Conservation (phyloP, 2,113 vertebrate genomes). For the Anolis sagrei region DNA sequence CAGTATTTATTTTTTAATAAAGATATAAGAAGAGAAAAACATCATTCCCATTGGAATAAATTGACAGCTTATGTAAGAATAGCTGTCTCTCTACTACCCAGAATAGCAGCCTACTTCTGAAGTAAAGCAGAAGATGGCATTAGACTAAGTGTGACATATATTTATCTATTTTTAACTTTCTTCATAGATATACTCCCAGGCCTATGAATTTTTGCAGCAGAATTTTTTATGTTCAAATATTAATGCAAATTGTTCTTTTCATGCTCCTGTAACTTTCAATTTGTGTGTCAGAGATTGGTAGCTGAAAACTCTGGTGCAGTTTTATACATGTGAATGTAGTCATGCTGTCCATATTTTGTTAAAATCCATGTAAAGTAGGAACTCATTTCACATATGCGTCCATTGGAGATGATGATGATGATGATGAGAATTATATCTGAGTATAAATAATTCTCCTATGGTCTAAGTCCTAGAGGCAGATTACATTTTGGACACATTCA, state of each 20-base stretch:
- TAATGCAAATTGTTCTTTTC: slow-evolving; percentile 17
- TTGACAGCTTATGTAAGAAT: neutral
- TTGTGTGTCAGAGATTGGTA: neutral
- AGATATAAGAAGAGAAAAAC: neutral
- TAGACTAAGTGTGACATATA: slow-evolving; percentile 8
- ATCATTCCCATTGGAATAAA: neutral
- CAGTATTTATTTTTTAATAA: too few relatives aligned
- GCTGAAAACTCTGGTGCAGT: neutral
- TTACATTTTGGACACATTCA: neutral
- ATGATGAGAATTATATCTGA: neutral
- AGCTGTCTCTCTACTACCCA: slow-evolving; percentile 1
- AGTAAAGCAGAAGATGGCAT: neutral
- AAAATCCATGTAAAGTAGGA: neutral
- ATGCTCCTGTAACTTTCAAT: slow-evolving; percentile 10
- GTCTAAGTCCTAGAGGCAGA: neutral
- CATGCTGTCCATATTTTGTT: neutral
- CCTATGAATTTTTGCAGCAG: neutral
- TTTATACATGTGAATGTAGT: neutral
- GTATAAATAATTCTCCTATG: neutral
- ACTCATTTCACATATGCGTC: neutral
- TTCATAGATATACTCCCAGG: neutral
- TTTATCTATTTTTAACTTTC: slow-evolving; percentile 12
- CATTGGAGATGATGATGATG: neutral
- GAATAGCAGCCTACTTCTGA: neutral
- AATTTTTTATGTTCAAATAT: slow-evolving; percentile 4